A percentile compares a stretch with the other conserved stretches of the same genome.
Conservation (phyloP, 2,797 vertebrate genomes). For the Fringilla coelebs region DNA sequence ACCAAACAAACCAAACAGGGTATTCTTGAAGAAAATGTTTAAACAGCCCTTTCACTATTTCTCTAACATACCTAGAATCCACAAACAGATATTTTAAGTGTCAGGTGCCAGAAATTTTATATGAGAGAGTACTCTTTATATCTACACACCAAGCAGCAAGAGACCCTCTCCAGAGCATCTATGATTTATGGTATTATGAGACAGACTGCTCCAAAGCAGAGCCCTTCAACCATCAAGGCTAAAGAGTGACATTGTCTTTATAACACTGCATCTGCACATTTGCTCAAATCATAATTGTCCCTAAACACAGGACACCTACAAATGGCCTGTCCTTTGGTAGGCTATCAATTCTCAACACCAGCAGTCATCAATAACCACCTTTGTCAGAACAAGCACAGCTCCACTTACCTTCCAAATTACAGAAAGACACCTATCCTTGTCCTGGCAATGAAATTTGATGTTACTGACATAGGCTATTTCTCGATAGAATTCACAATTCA, state of each 20-base stretch:
- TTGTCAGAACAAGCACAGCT: not conserved
- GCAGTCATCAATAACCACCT: not conserved
- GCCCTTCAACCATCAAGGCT: not conserved
- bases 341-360: not conserved
- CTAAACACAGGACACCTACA: not conserved
- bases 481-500: not conserved
- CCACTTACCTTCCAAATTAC: not conserved
- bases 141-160: not conserved
- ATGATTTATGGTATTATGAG: not conserved
- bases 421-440: not conserved
- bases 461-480: not conserved
- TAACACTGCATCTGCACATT: not conserved
- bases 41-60: not conserved
- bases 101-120: not conserved
- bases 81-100: not conserved
- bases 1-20: accelerated
- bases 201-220: not conserved
- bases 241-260: not conserved
- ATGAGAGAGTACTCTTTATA: not conserved
- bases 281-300: not conserved
- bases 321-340: not conserved
- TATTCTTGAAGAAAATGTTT: not conserved
- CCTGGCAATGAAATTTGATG: not conserved
- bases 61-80: not conserved
- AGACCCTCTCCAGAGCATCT: not conserved